Base-by-base conservation (phyloP, 2,797 vertebrate species). In the Trematomus bernacchii region DNA sequence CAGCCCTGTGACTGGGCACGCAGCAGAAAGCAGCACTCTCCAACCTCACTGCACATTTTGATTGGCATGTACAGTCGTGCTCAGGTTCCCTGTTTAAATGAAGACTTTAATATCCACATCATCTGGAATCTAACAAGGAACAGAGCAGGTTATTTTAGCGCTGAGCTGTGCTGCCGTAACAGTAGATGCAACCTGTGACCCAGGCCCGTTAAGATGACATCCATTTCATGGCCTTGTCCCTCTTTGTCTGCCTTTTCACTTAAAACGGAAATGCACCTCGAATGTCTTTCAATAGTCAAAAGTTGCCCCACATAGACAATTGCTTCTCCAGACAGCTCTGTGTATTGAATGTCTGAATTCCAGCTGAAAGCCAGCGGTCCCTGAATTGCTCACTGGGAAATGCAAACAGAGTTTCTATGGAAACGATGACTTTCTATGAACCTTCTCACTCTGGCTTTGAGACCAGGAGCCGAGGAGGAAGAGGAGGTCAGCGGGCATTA, bases 331-430 rank as follows among this genome's bases (percentile, higher is more conserved):
- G 93, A 91, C 91, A 61, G 82, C 82, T 58, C 85, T 62, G 80
- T 63, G 82, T 66, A 61, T 88, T 91, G 90, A 91, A 90, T 71
- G 91, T 91, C 91, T 93, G 91, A 91, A 94, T 94, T 95, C 92
- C 92, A 90, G 89, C 90, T 92, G 90, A 93, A 93, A 86, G 90
- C 87, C 91, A 86, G 89, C 76, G 73, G 82, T 87, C 90, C 82
- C 79, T 58, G 83, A 93, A 92, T 88, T 83, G 74, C 85, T 89
- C 88, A 90, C 92, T 96, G 95, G 94, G 95, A 96, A 96, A 95
- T 93, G 93, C 95, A 96, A 96, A 96, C 93, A 95, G 85, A 90
- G 94, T 95, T 91, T 85, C 95, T 88, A 95, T 96, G 92, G 93
- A 74, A 88, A 96, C 90, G 18, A 58, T 83, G 85, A 77, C 66